Evolutionary conservation across 23 tunicate genomes (phyloP), one percentile per base, ranked within the genome.

Genomic region (Aplidium turbinatum): DNA sequence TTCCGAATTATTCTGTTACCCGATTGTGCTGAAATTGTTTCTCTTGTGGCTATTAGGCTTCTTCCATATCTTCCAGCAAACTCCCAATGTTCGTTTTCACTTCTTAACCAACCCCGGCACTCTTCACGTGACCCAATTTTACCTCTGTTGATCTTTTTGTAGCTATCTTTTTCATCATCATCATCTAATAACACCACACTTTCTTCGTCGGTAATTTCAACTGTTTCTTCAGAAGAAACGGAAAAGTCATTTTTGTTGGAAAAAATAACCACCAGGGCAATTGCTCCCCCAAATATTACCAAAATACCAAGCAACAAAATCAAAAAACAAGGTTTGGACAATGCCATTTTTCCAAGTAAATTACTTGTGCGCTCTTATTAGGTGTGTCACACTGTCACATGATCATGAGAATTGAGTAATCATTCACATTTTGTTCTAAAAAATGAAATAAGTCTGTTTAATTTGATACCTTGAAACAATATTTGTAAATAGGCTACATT

Each of bases 291-390:
- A 11, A 88, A 23, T 5, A 70, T 56, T 13, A 58, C 68, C 13
- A 88, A 68, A 6, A 81, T 47, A 6, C 56, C 35, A 9, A 69
- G 58, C 19, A 88, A 36, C 11, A 63, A 28, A 9, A 78, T 35
- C 67, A 51, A 65, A 63, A 88, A 88, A 51, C 77, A 58, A 22
- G 70, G 60, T 60, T 76, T 81, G 36, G 96, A 81, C 94, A 87
- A n/a, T n/a, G n/a, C n/a, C n/a, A n/a, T n/a, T n/a, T n/a, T n/a
- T n/a, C n/a, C n/a, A n/a, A n/a, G n/a, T n/a, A n/a, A n/a, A n/a
- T n/a, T n/a, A n/a, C n/a, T n/a, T n/a, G n/a, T n/a, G n/a, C n/a
- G n/a, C n/a, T n/a, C n/a, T n/a, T n/a, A n/a, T n/a, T n/a, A n/a
- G n/a, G n/a, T n/a, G n/a, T n/a, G n/a, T n/a, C n/a, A n/a, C n/a